Evolutionary conservation across 1,140 invertebrate genomes (phyloP), one percentile per base, ranked within the genome.

Genomic region (Cherax destructor): DNA sequence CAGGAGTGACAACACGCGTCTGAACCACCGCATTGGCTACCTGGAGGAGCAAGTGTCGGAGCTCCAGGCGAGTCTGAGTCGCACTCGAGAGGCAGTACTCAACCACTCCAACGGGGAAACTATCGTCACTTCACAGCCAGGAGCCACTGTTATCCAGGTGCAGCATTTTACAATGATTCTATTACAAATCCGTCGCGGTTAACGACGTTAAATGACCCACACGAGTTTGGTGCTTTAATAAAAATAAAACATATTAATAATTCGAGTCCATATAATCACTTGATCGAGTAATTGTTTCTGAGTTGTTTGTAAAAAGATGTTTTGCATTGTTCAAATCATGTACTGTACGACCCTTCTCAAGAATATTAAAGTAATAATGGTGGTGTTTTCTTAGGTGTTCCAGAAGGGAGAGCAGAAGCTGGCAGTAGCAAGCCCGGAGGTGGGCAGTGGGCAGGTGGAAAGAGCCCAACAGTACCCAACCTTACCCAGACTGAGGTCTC

Each of bases 1-100:
- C 2, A 95, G 96, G 93, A 96, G 96, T 49, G 97, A 98, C 94
- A 98, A 98, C 94, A 96, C 97, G 24, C 95, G 97, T 77, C 95
- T 98, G 76, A 97, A 97, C 10, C 98, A 98, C 94, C 95, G 98
- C 83, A 98, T 98, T 78, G 97, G 97, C 3, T 98, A 98, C 94
- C 95, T 98, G 72, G 97, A 98, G 94, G 97, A 98, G 93, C 97
- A 98, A 94, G 97, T 98, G 79, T 86, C 87, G 9, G 92, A 93
- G 76, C 49, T 93, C 65, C 92, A 93, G 61, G 41, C 61, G 16
- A 80, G 80, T 24, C 84, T 91, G 18, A 78, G 72, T 59, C 91
- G 91, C 52, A 83, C 80, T 41, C 84, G 88, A 65, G 92, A 91
- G 47, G 77, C 74, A 50, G 83, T 77, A 41, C 56, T 88, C 24